Base-by-base conservation (phyloP, 2,888 invertebrate genomes). In the Rotaria magnacalcarata region DNA sequence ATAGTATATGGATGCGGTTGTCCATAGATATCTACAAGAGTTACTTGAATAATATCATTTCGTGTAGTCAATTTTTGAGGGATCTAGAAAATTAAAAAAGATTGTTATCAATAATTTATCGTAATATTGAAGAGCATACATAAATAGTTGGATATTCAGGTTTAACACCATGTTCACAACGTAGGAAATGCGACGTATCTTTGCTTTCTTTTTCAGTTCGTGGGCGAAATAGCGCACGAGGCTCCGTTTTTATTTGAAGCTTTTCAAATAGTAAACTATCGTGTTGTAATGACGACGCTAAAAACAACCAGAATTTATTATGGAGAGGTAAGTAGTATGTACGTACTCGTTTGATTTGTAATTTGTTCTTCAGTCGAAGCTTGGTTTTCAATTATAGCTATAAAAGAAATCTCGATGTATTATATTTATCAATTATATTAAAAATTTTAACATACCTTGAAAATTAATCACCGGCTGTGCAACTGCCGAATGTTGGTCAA, bases 261-360 rank as follows among this genome's bases (percentile, higher is more conserved):
- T n/a, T 6, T 8, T n/a, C 7, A 2, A n/a, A 10, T 24, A 7
- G 5, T n/a, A 4, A 0, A 0, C 2, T 8, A n/a, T 58, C n/a
- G n/a, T 8, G n/a, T 58, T 58, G n/a, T 19, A 21, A 5, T 19
- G 19, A 5, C 24, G 24, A 56, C 1, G 24, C 24, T 1, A 56
- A 56, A 56, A 56, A n/a, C n/a, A 10, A 58, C 0, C 14, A n/a
- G 11, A 52, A 52, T 16, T 52, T 52, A 14, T 16, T 16, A 52
- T 16, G 0, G 52, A 52, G 14, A 52, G 14, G 11, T 47, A 47
- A 47, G 34, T 34, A 7, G 11, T 47, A 47, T 47, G 47, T 47
- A 47, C 47, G 11, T 47, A 47, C 47, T 47, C 47, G 47, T 10
- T 47, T 47, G 47, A 47, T 47, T 5, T 47, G 47, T 4, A 7